These are phyloP conservation scores for Cynopterus sphinx DNA, from an alignment of 2,797 vertebrate species.

Conservation along the genomic window DNA sequence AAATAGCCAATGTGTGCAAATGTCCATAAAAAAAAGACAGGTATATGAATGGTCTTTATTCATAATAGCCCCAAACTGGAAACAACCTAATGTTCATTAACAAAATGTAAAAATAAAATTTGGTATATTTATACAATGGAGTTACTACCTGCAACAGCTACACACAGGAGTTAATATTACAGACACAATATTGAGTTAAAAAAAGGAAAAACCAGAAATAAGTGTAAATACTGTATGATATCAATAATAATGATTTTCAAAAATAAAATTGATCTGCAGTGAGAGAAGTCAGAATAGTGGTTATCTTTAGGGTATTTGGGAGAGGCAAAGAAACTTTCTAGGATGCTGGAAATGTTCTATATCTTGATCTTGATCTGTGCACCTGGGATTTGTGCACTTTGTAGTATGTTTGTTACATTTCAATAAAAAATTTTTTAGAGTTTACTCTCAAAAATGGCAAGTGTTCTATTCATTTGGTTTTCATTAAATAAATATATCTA, in stretches of 20 bases:
- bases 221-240: background rate
- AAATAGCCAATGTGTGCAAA: background rate
- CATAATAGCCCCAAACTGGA: background rate
- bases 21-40: background rate
- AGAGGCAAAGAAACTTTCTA: background rate
- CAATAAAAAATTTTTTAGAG: background rate
- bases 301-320: background rate
- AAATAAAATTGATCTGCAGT: background rate
- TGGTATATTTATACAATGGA: background rate
- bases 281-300: background rate
- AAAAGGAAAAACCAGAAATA: background rate
- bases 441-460: background rate
- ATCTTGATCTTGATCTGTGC: background rate
- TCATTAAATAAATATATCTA: conserved; percentile 1
- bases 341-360: background rate
- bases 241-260: background rate
- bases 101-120: background rate
- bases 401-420: background rate
- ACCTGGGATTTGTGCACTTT: background rate
- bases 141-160: background rate
- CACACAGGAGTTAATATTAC: background rate
- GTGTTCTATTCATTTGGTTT: background rate
- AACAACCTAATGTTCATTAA: background rate
- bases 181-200: background rate
- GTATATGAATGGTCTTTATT: background rate